A percentile compares a stretch with the other conserved stretches of the same genome.
phyloP scores from a whole-genome alignment of 1,140 invertebrate species.

The Linepithema humile region DNA sequence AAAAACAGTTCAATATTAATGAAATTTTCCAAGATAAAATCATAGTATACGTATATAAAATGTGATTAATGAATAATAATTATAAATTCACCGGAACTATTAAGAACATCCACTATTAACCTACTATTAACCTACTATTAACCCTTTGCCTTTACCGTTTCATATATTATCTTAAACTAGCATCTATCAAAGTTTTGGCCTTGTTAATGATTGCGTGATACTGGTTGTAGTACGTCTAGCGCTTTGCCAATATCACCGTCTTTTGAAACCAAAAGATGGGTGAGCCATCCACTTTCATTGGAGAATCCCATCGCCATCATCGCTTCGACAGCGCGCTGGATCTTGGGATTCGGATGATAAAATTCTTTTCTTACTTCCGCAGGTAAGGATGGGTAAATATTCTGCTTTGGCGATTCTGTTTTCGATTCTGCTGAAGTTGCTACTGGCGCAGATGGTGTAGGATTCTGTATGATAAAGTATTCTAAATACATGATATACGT shows the following conservation, averaged over 20 bases:
- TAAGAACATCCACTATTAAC: no score
- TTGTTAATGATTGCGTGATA: not conserved
- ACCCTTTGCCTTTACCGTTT: not conserved
- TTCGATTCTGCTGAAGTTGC: conserved; percentile 17
- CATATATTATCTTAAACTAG: not conserved
- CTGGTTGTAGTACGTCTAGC: conserved; percentile 86
- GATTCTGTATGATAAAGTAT: conserved; percentile 40
- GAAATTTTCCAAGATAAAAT: no score
- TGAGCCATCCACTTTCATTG: conserved; percentile 88
- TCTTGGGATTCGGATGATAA: conserved; percentile 85
- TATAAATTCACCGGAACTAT: not conserved
- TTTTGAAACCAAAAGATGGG: conserved; percentile 85
- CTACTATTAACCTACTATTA: no score
- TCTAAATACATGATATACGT: not conserved
- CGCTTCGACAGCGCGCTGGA: conserved; percentile 86
- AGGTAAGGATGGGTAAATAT: conserved; percentile 73
- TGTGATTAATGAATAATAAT: no score
- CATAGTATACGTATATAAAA: no score
- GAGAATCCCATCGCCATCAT: conserved; percentile 94
- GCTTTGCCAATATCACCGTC: conserved; percentile 90
- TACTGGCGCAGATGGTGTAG: conserved; percentile 24
- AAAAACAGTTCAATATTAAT: no score
- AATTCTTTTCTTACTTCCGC: conserved; percentile 37
- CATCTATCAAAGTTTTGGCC: not conserved
- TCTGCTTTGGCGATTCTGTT: not conserved